phyloP scores from a whole-genome alignment of 2,797 vertebrate genomes.

The Centroberyx gerrardi region DNA sequence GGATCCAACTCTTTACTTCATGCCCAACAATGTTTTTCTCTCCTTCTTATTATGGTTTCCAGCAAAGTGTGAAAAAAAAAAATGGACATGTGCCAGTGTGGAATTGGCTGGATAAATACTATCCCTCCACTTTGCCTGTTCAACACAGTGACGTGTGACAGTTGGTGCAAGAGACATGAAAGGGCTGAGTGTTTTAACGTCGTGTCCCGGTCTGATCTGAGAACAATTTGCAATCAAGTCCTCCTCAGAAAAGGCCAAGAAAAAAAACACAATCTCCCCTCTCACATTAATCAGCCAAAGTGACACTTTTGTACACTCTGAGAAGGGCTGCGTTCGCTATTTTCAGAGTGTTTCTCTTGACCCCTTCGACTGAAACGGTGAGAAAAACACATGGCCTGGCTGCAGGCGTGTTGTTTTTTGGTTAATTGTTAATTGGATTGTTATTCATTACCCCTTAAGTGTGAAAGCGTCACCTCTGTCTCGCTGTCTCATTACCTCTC shows the following conservation, averaged over 20 bases:
- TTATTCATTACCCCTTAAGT: conserved; percentile 67
- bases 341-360: conserved; percentile 11
- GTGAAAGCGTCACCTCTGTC: conserved; percentile 69
- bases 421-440: conserved; percentile 76
- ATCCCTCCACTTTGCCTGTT: conserved; percentile 70
- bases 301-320: conserved; percentile 61
- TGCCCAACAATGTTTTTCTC: conserved; percentile 30
- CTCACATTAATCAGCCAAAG: conserved; percentile 73
- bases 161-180: conserved; percentile 70
- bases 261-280: conserved; percentile 19
- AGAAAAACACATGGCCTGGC: conserved; percentile 37
- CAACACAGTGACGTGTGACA: conserved; percentile 56
- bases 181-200: conserved; percentile 75
- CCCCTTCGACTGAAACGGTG: conserved; percentile 26
- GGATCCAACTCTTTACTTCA: conserved; percentile 15
- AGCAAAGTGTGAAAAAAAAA: conserved; percentile 24
- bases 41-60: conserved; percentile 49
- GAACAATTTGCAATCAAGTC: conserved; percentile 76
- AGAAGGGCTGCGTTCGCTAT: conserved; percentile 20
- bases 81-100: conserved; percentile 47
- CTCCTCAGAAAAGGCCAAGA: conserved; percentile 40
- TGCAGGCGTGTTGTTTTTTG: conserved; percentile 61
- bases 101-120: conserved; percentile 74
- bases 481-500: conserved; percentile 58
- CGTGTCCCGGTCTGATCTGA: conserved; percentile 70